Conservation (phyloP, 2,888 invertebrate species). For the Cataglyphis livida region DNA sequence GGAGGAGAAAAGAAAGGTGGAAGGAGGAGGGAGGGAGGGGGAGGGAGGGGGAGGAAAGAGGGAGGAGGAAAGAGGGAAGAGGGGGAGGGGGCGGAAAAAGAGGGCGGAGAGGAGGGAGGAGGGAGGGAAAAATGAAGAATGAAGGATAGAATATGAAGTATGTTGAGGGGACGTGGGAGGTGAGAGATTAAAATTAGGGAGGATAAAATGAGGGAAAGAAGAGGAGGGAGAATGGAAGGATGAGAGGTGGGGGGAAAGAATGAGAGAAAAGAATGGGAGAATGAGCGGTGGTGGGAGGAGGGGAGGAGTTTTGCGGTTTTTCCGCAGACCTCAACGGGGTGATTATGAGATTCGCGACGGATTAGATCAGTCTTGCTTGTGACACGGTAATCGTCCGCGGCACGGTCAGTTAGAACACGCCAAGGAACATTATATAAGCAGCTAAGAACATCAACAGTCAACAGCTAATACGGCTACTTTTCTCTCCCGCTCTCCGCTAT, state of each 20-base stretch:
- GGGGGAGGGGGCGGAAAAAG: neutral
- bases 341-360: slow-evolving; percentile 33
- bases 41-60: too few species aligned
- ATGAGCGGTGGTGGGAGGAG: too few species aligned
- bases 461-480: slow-evolving; percentile 78
- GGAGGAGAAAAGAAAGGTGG: too few species aligned
- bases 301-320: neutral
- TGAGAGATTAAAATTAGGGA: too few species aligned
- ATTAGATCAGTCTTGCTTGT: slow-evolving; percentile 13
- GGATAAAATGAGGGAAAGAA: too few species aligned
- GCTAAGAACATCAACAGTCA: slow-evolving; percentile 82
- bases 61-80: too few species aligned
- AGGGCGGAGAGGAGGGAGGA: too few species aligned
- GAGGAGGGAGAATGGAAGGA: too few species aligned
- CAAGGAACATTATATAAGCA: slow-evolving; percentile 80
- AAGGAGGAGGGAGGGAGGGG: neutral
- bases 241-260: too few species aligned
- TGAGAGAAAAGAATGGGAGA: too few species aligned
- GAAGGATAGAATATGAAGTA: too few species aligned
- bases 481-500: slow-evolving; percentile 23
- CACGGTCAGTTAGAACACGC: slow-evolving; percentile 41
- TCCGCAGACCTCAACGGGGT: neutral
- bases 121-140: neutral
- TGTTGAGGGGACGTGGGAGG: too few species aligned
- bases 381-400: slow-evolving; percentile 14